These are phyloP conservation scores for Cryptophagus acutangulus DNA, from an alignment of 2,888 invertebrate species.

Conservation along the genomic window DNA sequence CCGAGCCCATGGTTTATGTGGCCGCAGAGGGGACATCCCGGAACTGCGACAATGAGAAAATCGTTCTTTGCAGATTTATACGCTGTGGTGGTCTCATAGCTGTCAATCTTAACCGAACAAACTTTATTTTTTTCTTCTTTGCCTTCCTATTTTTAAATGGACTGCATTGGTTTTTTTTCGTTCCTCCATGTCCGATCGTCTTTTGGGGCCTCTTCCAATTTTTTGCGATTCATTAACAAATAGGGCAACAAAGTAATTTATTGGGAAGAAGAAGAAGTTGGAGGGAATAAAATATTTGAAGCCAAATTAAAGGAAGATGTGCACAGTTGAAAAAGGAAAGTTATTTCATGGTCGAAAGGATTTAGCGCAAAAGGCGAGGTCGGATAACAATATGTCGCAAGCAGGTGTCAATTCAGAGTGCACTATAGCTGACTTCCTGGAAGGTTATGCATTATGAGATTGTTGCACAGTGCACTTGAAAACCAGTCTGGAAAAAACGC, in stretches of 20 bases:
- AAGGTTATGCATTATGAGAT: slow-evolving; percentile 1
- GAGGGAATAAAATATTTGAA: no score
- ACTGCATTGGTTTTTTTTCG: slow-evolving; percentile 1
- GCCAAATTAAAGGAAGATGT: slow-evolving; percentile 1
- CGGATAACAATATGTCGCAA: slow-evolving; percentile 1
- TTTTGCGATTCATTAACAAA: no score
- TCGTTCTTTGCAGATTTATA: slow-evolving; percentile 40
- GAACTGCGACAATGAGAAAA: slow-evolving; percentile 42
- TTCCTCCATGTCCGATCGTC: no score
- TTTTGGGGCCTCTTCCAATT: no score
- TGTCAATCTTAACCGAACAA: slow-evolving; percentile 41
- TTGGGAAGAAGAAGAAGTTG: no score
- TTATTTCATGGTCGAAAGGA: slow-evolving; percentile 21
- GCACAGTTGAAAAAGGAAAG: slow-evolving; percentile 23
- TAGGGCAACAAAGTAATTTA: no score
- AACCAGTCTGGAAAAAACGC: slow-evolving; percentile 1
- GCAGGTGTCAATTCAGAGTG: background rate
- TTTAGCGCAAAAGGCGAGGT: slow-evolving; percentile 9
- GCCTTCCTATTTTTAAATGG: slow-evolving; percentile 4
- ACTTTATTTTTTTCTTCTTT: slow-evolving; percentile 19
- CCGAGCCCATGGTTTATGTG: slow-evolving; percentile 43
- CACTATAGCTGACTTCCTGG: slow-evolving; percentile 2
- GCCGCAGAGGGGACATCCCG: slow-evolving; percentile 34
- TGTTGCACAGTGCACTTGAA: background rate
- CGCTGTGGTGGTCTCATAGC: slow-evolving; percentile 41